These are phyloP conservation scores for Acromyrmex charruanus DNA, from an alignment of 1,140 invertebrate genomes.

Conservation along the genomic window DNA sequence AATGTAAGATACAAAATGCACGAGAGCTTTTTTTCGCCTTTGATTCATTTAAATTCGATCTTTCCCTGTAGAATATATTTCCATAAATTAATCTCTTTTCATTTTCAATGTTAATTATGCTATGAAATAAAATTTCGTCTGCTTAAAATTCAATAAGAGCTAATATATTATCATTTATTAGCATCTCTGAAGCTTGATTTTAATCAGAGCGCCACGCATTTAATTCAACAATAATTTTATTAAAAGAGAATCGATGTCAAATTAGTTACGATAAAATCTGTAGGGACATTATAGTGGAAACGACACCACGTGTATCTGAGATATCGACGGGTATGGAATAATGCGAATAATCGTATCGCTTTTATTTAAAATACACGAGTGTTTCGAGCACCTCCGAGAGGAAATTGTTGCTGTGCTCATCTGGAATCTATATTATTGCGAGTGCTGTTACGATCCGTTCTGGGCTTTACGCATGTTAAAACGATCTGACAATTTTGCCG, in stretches of 20 bases:
- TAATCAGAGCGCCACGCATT: not conserved
- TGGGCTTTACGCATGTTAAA: constrained; percentile 52
- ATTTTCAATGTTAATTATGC: constrained; percentile 7
- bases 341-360: not conserved
- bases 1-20: not conserved
- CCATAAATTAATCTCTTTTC: not conserved
- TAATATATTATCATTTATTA: constrained; percentile 15
- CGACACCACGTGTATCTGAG: not conserved
- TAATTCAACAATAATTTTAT: constrained; percentile 7
- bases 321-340: not conserved
- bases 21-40: not conserved
- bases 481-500: constrained; percentile 56
- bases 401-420: constrained; percentile 16
- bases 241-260: not conserved
- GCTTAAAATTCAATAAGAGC: constrained; percentile 28
- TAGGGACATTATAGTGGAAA: not conserved
- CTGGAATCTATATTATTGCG: constrained; percentile 52
- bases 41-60: constrained; percentile 3
- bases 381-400: not conserved
- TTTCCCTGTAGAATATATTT: not conserved
- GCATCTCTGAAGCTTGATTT: not conserved
- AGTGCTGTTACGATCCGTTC: constrained; percentile 20
- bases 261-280: not conserved
- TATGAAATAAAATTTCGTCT: not conserved
- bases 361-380: constrained; percentile 34